Conservation (phyloP, 2,113 vertebrate genomes). For the Lepisosteus osseus region DNA sequence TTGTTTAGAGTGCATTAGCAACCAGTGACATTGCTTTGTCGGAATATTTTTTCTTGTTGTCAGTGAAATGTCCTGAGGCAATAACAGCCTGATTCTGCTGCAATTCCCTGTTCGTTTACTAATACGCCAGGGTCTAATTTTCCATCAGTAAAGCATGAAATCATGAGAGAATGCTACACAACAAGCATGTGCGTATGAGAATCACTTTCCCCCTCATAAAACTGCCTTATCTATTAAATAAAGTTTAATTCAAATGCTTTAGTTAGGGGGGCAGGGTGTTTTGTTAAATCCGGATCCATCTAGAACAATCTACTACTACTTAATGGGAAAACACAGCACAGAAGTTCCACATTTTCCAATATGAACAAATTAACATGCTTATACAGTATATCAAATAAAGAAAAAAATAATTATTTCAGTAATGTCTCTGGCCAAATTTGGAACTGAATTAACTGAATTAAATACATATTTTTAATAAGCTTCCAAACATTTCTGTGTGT, state of each 20-base stretch:
- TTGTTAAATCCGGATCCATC: too few species aligned
- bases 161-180: slow-evolving; percentile 87
- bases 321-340: too few species aligned
- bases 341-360: too few species aligned
- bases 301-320: too few species aligned
- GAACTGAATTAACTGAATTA: too few species aligned
- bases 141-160: slow-evolving; percentile 97
- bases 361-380: too few species aligned
- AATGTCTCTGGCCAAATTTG: too few species aligned
- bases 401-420: too few species aligned
- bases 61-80: slow-evolving; percentile 92
- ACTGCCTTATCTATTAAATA: slow-evolving; percentile 78
- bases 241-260: slow-evolving; percentile 74
- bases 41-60: slow-evolving; percentile 91
- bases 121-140: slow-evolving; percentile 91
- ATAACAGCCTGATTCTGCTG: slow-evolving; percentile 82
- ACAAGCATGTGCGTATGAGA: slow-evolving; percentile 80
- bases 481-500: too few species aligned
- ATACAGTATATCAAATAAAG: too few species aligned
- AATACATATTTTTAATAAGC: too few species aligned
- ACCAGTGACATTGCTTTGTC: slow-evolving; percentile 84
- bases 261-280: slow-evolving; percentile 53
- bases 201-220: slow-evolving; percentile 73
- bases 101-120: slow-evolving; percentile 81
- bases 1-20: slow-evolving; percentile 92